Evolutionary conservation across 2,888 invertebrate species (phyloP), one percentile per base, ranked within the genome.

Genomic region (Frankliniella intonsa): DNA sequence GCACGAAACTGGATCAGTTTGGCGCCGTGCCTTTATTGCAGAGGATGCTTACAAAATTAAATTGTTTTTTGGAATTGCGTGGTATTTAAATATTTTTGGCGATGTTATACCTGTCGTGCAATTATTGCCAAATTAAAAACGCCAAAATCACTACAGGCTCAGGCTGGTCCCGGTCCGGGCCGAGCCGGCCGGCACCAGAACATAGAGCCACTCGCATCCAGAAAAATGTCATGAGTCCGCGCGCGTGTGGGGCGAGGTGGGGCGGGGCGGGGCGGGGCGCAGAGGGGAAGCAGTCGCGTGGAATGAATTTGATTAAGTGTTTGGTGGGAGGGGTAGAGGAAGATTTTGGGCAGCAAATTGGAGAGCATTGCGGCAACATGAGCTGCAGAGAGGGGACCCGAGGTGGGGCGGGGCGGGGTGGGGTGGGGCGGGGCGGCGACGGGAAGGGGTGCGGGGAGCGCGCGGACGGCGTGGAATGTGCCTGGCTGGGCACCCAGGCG

Each of bases 261-360:
- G 9, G 65, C 19, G 65, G 19, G 65, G 19, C 69, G 69, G 11
- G 22, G 69, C 69, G 69, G 69, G 69, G 69, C 11, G 22, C 9
- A 25, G 22, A 25, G 69, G 69, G 25, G 69, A 25, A 22, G 69
- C 69, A 76, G 22, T 76, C 69, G 69, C 69, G 69, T 22, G 69
- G 69, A 76, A 76, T 76, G 69, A 76, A 76, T 76, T 76, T 76
- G 69, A 76, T 76, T 76, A 76, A 76, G 69, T 76, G 69, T 76
- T 76, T 22, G 22, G 69, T 38, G 5, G 38, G 38, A 38, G 38
- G 38, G 38, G 38, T 22, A 25, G 14, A n/a, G 69, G 69, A 76
- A 76, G 69, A 76, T 76, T 76, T 76, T 76, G 69, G 69, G 22
- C 69, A 76, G 69, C 69, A 76, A 76, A 76, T 76, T 76, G 69